These are phyloP conservation scores for Hemaris fuciformis DNA, from an alignment of 2,888 invertebrate genomes.

Conservation along the genomic window DNA sequence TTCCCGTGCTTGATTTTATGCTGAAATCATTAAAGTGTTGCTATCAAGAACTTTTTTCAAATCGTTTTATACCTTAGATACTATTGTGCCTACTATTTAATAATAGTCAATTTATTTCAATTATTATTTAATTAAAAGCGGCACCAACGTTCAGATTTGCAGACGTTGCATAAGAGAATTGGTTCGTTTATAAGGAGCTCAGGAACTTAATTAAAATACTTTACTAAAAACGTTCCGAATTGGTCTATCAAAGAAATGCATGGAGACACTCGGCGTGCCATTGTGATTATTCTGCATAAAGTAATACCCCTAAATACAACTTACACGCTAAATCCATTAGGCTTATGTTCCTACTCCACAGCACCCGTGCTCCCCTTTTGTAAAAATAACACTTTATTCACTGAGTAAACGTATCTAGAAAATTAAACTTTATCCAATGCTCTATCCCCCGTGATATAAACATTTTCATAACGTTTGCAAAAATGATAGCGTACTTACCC, in stretches of 20 bases:
- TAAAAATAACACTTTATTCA: conserved; percentile 40
- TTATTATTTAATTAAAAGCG: not conserved
- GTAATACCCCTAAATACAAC: conserved; percentile 56
- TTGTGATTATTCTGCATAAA: conserved; percentile 45
- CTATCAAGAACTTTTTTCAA: too few relatives aligned
- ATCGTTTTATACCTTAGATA: too few relatives aligned
- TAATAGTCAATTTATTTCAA: too few relatives aligned
- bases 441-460: conserved; percentile 24
- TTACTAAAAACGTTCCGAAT: not conserved
- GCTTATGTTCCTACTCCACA: conserved; percentile 41
- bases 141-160: not conserved
- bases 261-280: conserved; percentile 31
- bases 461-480: conserved; percentile 28
- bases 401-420: conserved; percentile 33
- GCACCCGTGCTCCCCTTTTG: conserved; percentile 23
- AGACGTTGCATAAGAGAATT: not conserved
- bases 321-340: conserved; percentile 69
- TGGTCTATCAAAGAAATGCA: conserved; percentile 20
- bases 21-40: too few relatives aligned
- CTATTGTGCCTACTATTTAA: too few relatives aligned
- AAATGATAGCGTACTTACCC: conserved; percentile 6
- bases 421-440: conserved; percentile 33
- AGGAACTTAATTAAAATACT: not conserved
- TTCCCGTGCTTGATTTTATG: too few relatives aligned
- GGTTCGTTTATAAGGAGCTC: not conserved